Conservation (phyloP, 2,113 vertebrate species). For the Coryphaenoides rupestris region DNA sequence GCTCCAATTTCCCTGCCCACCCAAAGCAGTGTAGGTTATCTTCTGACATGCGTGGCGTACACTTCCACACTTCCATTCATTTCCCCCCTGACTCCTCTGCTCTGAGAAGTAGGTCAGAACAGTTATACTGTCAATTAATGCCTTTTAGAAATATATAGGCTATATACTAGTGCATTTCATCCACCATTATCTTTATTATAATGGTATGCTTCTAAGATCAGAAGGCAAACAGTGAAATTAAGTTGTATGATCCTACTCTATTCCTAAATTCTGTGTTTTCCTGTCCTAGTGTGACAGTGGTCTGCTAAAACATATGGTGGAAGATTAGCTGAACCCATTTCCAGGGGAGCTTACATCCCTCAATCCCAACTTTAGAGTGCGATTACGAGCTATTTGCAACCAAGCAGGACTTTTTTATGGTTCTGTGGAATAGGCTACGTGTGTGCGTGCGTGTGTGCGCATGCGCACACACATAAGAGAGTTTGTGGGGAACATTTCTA, state of each 20-base stretch:
- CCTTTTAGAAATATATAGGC: constrained; percentile 12
- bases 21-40: constrained; percentile 61
- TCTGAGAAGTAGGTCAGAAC: constrained; percentile 62
- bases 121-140: constrained; percentile 36
- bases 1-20: constrained; percentile 56
- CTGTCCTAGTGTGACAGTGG: neutral
- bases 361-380: no score
- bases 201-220: constrained; percentile 17
- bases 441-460: neutral
- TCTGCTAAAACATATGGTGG: constrained; percentile 1
- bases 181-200: constrained; percentile 12
- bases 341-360: neutral
- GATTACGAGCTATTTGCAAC: no score
- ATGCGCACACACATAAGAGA: neutral
- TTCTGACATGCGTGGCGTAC: constrained; percentile 65
- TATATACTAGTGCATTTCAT: no score
- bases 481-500: no score
- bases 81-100: constrained; percentile 68
- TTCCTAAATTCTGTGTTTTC: neutral
- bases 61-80: constrained; percentile 57
- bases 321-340: neutral
- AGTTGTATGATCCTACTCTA: no score
- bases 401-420: no score
- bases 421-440: neutral
- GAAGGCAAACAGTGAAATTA: constrained; percentile 20